Conservation (phyloP, 2,888 invertebrate genomes). For the Caenorhabditis sinica region DNA sequence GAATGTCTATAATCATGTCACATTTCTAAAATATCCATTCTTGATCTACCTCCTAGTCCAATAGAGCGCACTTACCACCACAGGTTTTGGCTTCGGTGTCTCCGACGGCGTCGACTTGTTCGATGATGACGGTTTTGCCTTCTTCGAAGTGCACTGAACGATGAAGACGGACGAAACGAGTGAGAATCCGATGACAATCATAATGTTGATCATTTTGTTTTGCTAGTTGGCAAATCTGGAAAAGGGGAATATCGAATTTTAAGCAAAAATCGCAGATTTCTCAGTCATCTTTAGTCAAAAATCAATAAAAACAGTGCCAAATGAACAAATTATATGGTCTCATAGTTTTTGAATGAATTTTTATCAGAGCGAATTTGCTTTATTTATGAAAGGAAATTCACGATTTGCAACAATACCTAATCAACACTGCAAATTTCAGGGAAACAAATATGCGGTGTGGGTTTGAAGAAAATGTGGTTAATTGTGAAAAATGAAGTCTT, state of each 20-base stretch:
- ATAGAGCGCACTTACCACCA: neutral
- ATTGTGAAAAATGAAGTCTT: neutral
- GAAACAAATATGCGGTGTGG: neutral
- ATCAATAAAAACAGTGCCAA: neutral
- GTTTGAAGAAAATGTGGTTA: neutral
- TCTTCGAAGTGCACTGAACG: neutral
- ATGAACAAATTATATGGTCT: neutral
- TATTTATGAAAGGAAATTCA: too few species aligned
- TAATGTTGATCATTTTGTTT: slow-evolving; percentile 11
- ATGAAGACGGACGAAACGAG: neutral
- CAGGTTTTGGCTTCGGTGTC: neutral
- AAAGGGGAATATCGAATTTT: neutral
- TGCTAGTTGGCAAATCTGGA: slow-evolving; percentile 7
- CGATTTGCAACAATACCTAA: slow-evolving; percentile 10
- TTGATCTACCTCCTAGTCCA: neutral
- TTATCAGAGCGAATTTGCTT: neutral
- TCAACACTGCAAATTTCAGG: slow-evolving; percentile 3
- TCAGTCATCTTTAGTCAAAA: neutral
- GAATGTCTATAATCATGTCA: too few species aligned
- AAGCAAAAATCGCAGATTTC: too few species aligned
- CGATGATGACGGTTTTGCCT: neutral
- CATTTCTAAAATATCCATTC: neutral
- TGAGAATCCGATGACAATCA: slow-evolving; percentile 3
- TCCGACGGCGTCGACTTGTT: neutral
- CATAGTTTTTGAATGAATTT: neutral